Base-by-base conservation (phyloP, 1,140 invertebrate genomes). In the Leptonema lineaticorne region DNA sequence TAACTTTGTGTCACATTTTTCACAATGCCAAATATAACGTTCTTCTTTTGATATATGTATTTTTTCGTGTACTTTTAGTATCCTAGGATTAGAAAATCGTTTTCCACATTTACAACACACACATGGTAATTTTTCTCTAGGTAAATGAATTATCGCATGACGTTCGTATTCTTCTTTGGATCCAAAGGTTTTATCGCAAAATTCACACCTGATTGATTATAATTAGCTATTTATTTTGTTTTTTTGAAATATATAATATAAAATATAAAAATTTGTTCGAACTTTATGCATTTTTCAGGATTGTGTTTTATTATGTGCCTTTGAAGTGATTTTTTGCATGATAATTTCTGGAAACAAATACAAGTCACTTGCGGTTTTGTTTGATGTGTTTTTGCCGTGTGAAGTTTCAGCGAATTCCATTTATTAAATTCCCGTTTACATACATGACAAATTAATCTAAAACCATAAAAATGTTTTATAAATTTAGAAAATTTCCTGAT, bases 31-130 rank as follows among this genome's bases (percentile, higher is more conserved):
- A 6, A 75, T 69, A 11, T 74, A 62, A 60, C 78, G 78, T 18
- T 78, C 74, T 58, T 79, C 78, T 28, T 72, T 64, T 0, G 77
- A 76, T 28, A 79, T 37, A 57, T 83, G 81, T 4, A 74, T 75
- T 26, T 75, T 74, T 70, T 78, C 76, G 48, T 83, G 81, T 28
- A 74, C 56, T 27, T 75, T 69, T 1, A 81, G 62, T 22, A 78
- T 74, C 58, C 70, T 71, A 2, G 74, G 71, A 28, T 76, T 78
- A 9, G 75, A 70, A 50, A 81, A 82, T 5, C 72, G 65, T 27
- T 72, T 71, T 0, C 76, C 75, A 53, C 81, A 83, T 41, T 75
- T 75, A 57, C 74, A 74, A 62, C 78, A 79, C 1, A 74, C 72
- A 68, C 72, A 77, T 26, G 76, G 74, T 5, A 76, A 74, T 48